Base-by-base conservation (phyloP, 2,888 invertebrate species). In the Myopa testacea region DNA sequence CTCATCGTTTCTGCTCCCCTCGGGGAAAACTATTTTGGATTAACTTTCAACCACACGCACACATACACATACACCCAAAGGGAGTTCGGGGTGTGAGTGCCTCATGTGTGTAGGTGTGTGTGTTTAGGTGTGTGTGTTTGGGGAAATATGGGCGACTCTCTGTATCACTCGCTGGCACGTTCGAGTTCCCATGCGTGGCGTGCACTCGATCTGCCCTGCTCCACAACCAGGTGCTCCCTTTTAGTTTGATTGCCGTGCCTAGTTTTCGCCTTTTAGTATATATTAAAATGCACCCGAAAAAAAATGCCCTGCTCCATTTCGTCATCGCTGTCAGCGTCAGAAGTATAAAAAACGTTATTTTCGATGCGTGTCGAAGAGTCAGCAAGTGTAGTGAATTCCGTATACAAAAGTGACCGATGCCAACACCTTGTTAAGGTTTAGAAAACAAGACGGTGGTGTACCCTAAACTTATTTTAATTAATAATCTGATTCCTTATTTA, bases 161-260 rank as follows among this genome's bases (percentile, higher is more conserved):
- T 60, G 58, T 75, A 75, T 65, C 52, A 75, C 38, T 68, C 75
- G 58, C n/a, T 34, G 19, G 40, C 68, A 16, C 58, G 6, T 38
- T 55, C 65, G 37, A 38, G 37, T 38, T 63, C 74, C 74, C 65
- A 65, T 38, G 45, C 45, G 10, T 67, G 67, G 55, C 52, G 55
- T 67, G 67, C 55, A 37, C 60, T 69, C 60, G 45, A 34, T 69
- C 74, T 8, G 26, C 14, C 45, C 14, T 52, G 6, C 70, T 10
- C 70, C 34, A 16, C 50, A n/a, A 14, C 71, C 26, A 58, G n/a
- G 26, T 34, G 60, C 40, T 58, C 75, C 86, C 86, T 85, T 85
- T 85, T 85, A 85, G 86, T 86, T 86, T 85, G 85, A 85, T 85
- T 85, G 85, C 85, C 86, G 83, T 85, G 85, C 85, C 85, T 85